Conservation (phyloP, 2,888 invertebrate species). For the Cryptocheilus praepositus region DNA sequence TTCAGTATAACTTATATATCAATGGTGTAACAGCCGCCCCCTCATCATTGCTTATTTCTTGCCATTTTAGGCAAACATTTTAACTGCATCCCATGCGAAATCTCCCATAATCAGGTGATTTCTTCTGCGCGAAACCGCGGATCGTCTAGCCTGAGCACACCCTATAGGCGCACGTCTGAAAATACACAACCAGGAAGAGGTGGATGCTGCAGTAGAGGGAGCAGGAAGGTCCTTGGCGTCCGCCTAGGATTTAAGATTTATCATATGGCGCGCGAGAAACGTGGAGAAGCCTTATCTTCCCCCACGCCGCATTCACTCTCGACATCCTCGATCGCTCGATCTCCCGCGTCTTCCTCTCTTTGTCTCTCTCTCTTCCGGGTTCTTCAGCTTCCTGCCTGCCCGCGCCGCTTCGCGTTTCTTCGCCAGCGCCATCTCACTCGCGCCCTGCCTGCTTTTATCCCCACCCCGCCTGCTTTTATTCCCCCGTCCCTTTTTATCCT, state of each 20-base stretch:
- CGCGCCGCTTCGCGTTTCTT: too few species aligned
- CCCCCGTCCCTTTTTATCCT: background rate
- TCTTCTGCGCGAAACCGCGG: too few species aligned
- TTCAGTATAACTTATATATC: too few species aligned
- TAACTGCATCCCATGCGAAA: too few species aligned
- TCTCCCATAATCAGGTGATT: too few species aligned
- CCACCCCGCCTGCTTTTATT: slow-evolving; percentile 1
- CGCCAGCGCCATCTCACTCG: background rate
- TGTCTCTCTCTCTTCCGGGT: slow-evolving; percentile 39
- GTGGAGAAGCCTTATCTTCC: slow-evolving; percentile 34
- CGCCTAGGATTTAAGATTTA: slow-evolving; percentile 57
- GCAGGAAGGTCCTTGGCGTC: slow-evolving; percentile 62
- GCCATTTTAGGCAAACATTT: too few species aligned
- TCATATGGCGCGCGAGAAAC: slow-evolving; percentile 40
- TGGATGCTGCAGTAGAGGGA: slow-evolving; percentile 6
- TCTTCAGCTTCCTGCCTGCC: slow-evolving; percentile 3
- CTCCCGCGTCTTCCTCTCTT: background rate
- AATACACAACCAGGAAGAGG: slow-evolving; percentile 45
- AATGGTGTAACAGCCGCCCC: too few species aligned
- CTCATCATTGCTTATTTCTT: too few species aligned
- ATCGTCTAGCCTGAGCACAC: too few species aligned
- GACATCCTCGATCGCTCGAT: background rate
- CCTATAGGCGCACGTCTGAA: slow-evolving; percentile 24
- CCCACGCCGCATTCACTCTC: background rate
- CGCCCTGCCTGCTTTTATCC: background rate